Conservation (phyloP, 2,888 invertebrate species). For the Pogonocherus hispidulus region DNA sequence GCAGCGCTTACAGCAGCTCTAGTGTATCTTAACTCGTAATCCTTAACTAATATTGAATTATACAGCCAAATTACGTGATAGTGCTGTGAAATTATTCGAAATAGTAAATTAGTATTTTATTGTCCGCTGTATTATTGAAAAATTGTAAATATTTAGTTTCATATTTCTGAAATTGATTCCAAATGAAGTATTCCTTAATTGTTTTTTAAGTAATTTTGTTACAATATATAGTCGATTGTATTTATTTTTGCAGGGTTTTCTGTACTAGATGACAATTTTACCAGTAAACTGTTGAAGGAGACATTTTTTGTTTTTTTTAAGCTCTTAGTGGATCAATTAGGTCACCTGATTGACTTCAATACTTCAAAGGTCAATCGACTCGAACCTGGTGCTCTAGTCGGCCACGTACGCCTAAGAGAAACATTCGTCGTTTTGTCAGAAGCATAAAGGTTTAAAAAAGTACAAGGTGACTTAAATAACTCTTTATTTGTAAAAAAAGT, state of each 20-base stretch:
- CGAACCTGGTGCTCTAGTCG: too few relatives aligned
- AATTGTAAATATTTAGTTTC: background rate
- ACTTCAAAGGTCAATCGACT: too few relatives aligned
- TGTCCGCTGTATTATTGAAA: background rate
- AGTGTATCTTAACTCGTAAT: slow-evolving; percentile 48
- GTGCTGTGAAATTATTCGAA: background rate
- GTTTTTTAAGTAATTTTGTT: background rate
- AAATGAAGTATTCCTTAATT: background rate
- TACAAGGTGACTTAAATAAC: slow-evolving; percentile 21
- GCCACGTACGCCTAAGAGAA: too few relatives aligned
- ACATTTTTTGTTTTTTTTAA: background rate
- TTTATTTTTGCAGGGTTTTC: background rate
- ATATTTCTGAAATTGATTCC: background rate
- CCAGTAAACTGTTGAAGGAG: background rate
- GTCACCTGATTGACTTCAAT: too few relatives aligned
- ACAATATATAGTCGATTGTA: background rate
- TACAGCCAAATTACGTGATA: background rate
- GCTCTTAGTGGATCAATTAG: background rate
- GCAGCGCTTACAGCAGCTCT: slow-evolving; percentile 64
- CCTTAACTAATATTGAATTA: background rate
- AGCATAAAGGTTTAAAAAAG: background rate
- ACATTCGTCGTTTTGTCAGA: too few relatives aligned
- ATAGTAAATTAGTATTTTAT: background rate
- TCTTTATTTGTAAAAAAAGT: slow-evolving; percentile 41
- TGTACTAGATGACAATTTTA: background rate